Base-by-base conservation (phyloP, 2,888 invertebrate species). In the Cactoblastis cactorum region DNA sequence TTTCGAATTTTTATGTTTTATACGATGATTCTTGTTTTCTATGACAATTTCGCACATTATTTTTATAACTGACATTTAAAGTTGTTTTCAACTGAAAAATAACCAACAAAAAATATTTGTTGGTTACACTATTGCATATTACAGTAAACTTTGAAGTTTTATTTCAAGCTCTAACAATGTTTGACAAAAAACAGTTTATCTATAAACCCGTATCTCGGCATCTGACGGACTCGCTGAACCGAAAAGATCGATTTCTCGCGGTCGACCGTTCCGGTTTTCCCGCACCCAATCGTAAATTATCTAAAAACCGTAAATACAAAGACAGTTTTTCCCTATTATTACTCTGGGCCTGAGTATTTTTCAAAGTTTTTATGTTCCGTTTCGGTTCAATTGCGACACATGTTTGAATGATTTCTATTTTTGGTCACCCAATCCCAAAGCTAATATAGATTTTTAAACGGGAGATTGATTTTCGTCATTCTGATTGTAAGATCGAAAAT, bases 161-260 rank as follows among this genome's bases (percentile, higher is more conserved):
- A 17, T 15, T 2, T 18, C 3, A 3, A 32, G 17, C 33, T 17
- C 17, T 45, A 33, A 33, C 37, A 24, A 37, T 47, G 15, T n/a
- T 17, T 28, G 4, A 22, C 17, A 51, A 54, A 57, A 55, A 55
- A 57, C 68, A 65, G 71, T 70, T 67, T 63, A 75, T 65, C 67
- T 75, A 70, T 75, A 69, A 71, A 74, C 74, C 77, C 68, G 68
- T 28, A 55, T 60, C 67, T 59, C 74, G 73, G 71, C 67, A 58
- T 65, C 69, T 57, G 57, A 66, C 53, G 38, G 35, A 53, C 61
- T 59, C 65, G 65, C 67, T 70, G 71, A 76, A 77, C 81, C 81
- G 73, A 64, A 61, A 76, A 56, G 60, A 85, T 83, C 72, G 71
- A 82, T 82, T 83, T 71, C 41, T 49, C 41, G 24, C 56, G 51